Percentiles rank a stretch among this genome's conserved stretches.
These are phyloP conservation scores for Mallotus villosus DNA, from an alignment of 2,797 vertebrate species.

Conservation along the genomic window DNA sequence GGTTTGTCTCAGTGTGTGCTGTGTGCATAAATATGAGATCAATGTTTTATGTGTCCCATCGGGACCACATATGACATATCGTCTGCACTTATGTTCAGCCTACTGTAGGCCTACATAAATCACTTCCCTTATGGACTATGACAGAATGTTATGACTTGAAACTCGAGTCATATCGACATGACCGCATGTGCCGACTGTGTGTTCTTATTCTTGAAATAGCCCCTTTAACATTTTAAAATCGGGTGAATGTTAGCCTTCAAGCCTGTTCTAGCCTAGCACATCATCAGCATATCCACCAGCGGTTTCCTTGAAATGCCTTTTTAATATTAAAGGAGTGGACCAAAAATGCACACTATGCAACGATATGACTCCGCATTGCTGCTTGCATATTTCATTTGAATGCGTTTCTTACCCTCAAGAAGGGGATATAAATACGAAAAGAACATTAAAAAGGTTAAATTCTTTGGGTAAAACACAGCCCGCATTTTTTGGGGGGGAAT, in stretches of 20 bases:
- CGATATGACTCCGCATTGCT: conserved; percentile 2
- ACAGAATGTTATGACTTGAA: neutral
- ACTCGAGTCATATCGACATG: neutral
- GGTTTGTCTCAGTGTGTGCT: neutral
- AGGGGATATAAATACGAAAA: neutral
- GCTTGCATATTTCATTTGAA: conserved; percentile 19
- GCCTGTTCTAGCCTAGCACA: conserved; percentile 16
- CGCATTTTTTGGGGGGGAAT: conserved; percentile 3
- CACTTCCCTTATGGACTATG: neutral
- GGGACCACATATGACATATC: neutral
- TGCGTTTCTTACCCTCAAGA: conserved; percentile 10
- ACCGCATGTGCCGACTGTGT: no score
- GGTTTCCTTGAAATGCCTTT: conserved; percentile 23
- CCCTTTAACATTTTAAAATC: neutral
- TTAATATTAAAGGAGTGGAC: conserved; percentile 22
- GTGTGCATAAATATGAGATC: neutral
- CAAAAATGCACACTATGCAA: conserved; percentile 4
- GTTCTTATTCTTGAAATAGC: no score
- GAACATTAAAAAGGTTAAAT: neutral
- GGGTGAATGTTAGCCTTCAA: neutral
- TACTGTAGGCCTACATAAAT: neutral
- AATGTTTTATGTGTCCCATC: neutral
- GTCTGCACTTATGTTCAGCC: neutral
- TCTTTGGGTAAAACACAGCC: neutral
- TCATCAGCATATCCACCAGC: conserved; percentile 12